Evolutionary conservation across 2,113 vertebrate species (phyloP), one percentile per base, ranked within the genome.

Genomic region (Ceratotherium simum): DNA sequence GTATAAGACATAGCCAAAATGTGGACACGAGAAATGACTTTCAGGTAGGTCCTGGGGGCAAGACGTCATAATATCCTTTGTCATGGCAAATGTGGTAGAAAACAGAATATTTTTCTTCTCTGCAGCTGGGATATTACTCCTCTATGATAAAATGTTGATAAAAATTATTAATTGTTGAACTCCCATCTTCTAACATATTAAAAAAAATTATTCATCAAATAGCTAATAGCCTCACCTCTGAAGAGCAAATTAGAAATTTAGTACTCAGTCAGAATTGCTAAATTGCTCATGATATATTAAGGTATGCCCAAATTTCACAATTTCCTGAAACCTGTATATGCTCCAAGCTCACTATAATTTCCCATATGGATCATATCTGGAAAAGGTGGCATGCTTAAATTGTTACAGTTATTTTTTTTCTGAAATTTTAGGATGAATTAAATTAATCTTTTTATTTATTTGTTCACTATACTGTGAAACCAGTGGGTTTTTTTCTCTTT

Each of bases 371-470:
- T 87, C 11, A 51, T 83, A 96, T 97, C 87, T 85, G 2, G 72
- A 96, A 42, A 93, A 14, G 2, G 3, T 36, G 6, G 20, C 12
- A 56, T 69, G 73, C 29, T 93, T 91, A 82, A 94, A 90, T 85
- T 96, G n/a, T 85, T 88, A 56, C 7, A 39, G 29, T 11, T 64
- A 42, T 96, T 62, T 17, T 91, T 96, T 39, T 92, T 79, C 70
- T 67, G 67, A 92, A 31, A 82, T 51, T 94, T 95, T 69, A 86
- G 5, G 14, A 62, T 79, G 20, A 90, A 60, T 80, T 42, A 42
- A 51, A 48, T 62, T 51, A 62, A 39, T 96, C 1, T 0, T 96
- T 94, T 97, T 95, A 67, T 95, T 95, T 51, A 14, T 97, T 95
- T 95, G 9, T 87, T 97, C 0, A 6, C 25, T 95, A 33, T 80